Evolutionary conservation across 1,140 invertebrate genomes (phyloP).

Genomic region (Parapsyche elsis): DNA sequence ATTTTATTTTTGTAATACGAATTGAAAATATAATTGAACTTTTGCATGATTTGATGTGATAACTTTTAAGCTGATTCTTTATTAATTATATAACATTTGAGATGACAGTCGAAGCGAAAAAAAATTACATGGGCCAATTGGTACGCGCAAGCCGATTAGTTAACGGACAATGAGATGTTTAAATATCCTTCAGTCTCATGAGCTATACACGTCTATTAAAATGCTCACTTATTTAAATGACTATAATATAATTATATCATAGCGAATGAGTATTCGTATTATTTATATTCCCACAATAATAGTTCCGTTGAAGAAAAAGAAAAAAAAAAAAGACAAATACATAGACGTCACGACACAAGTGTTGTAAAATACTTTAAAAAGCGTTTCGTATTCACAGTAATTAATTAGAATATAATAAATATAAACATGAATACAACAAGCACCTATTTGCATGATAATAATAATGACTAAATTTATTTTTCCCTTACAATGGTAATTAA

Average conservation of each 20-base stretch:
- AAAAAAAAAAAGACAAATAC: too few relatives aligned
- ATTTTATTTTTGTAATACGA: background rate
- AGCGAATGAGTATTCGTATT: background rate
- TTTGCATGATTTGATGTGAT: background rate
- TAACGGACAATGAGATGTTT: background rate
- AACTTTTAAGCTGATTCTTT: background rate
- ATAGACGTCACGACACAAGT: background rate
- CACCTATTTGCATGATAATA: conserved; percentile 30
- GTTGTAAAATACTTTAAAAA: conserved; percentile 1
- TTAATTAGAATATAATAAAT: conserved; percentile 10
- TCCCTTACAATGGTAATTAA: conserved; percentile 11
- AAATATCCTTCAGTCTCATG: background rate
- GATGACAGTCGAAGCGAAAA: background rate
- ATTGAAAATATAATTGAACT: background rate
- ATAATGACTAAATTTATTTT: conserved; percentile 18
- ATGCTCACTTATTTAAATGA: background rate
- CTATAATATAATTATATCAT: background rate
- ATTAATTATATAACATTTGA: too few relatives aligned
- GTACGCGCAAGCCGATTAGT: background rate
- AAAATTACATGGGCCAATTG: background rate
- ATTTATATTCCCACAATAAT: background rate
- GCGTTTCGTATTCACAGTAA: background rate
- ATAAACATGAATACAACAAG: conserved; percentile 34
- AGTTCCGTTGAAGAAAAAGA: too few relatives aligned
- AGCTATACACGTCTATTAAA: background rate